Evolutionary conservation across 2,113 vertebrate species (phyloP).

Genomic region (Saimiri boliviensis): DNA sequence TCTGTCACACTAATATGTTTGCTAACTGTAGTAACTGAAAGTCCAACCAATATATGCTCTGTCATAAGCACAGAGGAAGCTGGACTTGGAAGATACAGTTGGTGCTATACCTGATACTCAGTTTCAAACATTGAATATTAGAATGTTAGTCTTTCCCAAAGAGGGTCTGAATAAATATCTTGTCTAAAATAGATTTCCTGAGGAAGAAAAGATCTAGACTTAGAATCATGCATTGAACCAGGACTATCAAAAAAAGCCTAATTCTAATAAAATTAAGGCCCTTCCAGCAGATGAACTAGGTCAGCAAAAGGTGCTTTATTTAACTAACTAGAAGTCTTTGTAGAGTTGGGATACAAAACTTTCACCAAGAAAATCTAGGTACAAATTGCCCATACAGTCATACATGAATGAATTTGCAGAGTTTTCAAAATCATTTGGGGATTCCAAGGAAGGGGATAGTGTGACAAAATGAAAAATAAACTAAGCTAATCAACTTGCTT

Average conservation of each 20-base stretch:
- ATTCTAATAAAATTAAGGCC: not conserved
- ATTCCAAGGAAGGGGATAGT: not conserved
- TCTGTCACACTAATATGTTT: not conserved
- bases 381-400: rapidly evolving
- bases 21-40: not conserved
- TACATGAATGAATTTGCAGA: not conserved
- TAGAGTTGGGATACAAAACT: constrained; percentile 27
- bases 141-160: constrained; percentile 19
- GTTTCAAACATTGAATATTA: constrained; percentile 45
- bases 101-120: not conserved
- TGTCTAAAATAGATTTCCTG: constrained; percentile 50
- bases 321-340: not conserved
- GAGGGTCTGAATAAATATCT: constrained; percentile 43
- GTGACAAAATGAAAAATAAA: not conserved
- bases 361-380: constrained; percentile 29
- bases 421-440: not conserved
- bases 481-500: not conserved
- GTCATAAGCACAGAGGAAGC: not conserved
- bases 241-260: not conserved
- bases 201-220: not conserved
- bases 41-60: not conserved
- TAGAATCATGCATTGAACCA: constrained; percentile 14
- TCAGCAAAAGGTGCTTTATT: not conserved
- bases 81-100: not conserved
- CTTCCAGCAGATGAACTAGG: constrained; percentile 21